Conservation (phyloP, 2,113 vertebrate genomes). For the Coptodon rendalli region DNA sequence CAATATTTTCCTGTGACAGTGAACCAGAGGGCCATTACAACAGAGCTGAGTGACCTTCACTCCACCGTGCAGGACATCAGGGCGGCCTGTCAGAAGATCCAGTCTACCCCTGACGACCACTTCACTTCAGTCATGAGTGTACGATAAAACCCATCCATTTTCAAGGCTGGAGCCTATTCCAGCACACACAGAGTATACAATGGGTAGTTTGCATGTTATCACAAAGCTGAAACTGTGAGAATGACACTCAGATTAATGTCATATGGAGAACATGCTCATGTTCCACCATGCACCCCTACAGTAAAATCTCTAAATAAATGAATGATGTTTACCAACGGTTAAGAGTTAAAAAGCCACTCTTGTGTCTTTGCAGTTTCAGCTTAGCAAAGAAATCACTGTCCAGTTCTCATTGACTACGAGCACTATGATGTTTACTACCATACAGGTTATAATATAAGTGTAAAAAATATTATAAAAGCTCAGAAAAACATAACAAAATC, state of each 20-base stretch:
- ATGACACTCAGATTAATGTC: background rate
- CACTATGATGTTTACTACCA: background rate
- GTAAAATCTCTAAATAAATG: background rate
- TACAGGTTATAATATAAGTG: background rate
- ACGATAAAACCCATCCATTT: slow-evolving; percentile 60
- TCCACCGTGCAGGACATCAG: slow-evolving; percentile 88
- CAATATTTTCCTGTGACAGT: slow-evolving; percentile 61
- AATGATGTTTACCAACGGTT: background rate
- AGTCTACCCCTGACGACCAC: slow-evolving; percentile 81
- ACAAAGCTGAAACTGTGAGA: background rate
- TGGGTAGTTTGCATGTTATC: background rate
- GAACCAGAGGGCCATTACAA: slow-evolving; percentile 85
- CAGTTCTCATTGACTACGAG: background rate
- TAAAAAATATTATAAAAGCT: background rate
- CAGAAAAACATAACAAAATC: background rate
- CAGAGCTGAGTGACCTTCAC: slow-evolving; percentile 89
- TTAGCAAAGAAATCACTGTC: background rate
- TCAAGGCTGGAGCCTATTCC: background rate
- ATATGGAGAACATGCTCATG: background rate
- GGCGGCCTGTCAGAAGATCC: slow-evolving; percentile 83
- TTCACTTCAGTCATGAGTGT: slow-evolving; percentile 89
- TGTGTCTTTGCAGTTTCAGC: background rate
- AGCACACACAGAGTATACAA: background rate
- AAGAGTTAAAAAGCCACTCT: fast-evolving
- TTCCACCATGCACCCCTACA: background rate